Evolutionary conservation across 2,113 vertebrate genomes (phyloP), one percentile per base, ranked within the genome.

Genomic region (Bos indicus): DNA sequence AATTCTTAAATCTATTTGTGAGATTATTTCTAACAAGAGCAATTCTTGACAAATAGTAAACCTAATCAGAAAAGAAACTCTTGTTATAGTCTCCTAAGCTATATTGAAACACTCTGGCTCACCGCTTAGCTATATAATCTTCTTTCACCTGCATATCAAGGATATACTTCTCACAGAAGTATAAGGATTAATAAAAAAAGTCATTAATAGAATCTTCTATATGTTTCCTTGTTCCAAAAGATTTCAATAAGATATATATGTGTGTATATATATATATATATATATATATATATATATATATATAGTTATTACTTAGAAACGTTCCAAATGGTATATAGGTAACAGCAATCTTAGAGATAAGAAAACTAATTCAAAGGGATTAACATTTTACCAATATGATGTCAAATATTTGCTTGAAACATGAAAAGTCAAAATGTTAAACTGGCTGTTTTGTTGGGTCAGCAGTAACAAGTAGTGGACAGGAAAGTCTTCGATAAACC

Each of bases 291-390:
- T 30, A 5, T 59, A 12, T 60, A 14, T 60, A 14, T 15, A 56
- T 62, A 15, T 62, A 62, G 77, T 98, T 98, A 95, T 71, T 94
- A 88, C 97, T 97, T 95, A 97, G 77, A 96, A 97, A 25, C 33
- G 86, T 97, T 97, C 95, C 46, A 89, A 97, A 97, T 95, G 82
- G 57, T 52, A 95, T 94, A 94, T 88, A 83, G 57, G 91, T 91
- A 98, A 86, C 88, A 97, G 30, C 86, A 98, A 98, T 97, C 97
- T 96, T 96, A 95, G 64, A 62, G 97, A 98, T 97, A 98, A 97
- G 94, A 94, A 97, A 98, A 96, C 84, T 96, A 98, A 98, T 98
- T 98, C 96, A 97, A 96, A 98, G 52, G 94, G 96, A 98, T 97
- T 97, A 98, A 97, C 97, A 96, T 88, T 97, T 97, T 88, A 88